phyloP scores from a whole-genome alignment of 2,797 vertebrate species.

The Melanogrammus aeglefinus region DNA sequence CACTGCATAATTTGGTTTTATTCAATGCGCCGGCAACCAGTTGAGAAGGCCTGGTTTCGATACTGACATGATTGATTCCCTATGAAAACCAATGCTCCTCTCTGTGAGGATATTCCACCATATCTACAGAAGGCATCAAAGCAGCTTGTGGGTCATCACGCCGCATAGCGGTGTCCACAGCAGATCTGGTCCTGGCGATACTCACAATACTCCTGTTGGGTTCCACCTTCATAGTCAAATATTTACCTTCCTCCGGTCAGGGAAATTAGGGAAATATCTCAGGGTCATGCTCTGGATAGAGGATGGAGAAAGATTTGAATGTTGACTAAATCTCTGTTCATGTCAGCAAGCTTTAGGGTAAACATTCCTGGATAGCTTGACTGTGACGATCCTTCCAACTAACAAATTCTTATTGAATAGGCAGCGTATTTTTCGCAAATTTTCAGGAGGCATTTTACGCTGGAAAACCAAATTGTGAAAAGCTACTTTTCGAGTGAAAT shows the following conservation, averaged over 20 bases:
- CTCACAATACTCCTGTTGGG: constrained; percentile 10
- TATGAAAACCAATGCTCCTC: neutral
- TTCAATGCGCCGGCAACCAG: neutral
- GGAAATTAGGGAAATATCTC: constrained; percentile 48
- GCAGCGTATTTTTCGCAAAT: neutral
- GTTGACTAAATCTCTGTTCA: constrained; percentile 11
- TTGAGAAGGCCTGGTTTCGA: neutral
- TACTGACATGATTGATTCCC: neutral
- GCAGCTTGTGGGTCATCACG: neutral
- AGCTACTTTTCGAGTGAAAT: neutral
- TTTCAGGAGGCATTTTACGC: neutral
- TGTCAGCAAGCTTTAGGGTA: constrained; percentile 11
- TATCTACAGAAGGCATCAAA: neutral
- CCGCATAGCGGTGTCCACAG: neutral
- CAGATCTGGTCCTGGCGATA: neutral
- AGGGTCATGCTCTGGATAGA: constrained; percentile 13
- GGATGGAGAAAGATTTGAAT: constrained; percentile 31
- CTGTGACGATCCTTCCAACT: neutral
- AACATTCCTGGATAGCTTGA: constrained; percentile 15
- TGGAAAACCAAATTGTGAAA: neutral
- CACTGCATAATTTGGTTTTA: neutral
- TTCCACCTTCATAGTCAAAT: constrained; percentile 44
- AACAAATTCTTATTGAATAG: neutral
- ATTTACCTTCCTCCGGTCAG: constrained; percentile 40
- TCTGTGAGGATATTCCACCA: neutral